These are phyloP conservation scores for Sinohyriopsis cumingii DNA, from an alignment of 2,888 invertebrate species.

Conservation along the genomic window DNA sequence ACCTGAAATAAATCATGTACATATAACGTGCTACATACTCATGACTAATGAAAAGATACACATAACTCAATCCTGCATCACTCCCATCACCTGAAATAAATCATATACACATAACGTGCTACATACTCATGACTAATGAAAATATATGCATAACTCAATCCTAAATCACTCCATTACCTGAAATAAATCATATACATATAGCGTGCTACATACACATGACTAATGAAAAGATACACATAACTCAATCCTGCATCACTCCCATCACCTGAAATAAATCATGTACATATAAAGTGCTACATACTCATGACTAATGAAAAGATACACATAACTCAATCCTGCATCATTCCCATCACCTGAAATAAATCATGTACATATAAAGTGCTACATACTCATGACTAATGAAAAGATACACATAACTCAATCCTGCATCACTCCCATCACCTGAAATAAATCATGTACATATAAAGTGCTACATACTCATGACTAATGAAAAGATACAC, in stretches of 20 bases:
- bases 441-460: slow-evolving; percentile 71
- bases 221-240: neutral
- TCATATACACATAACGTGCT: neutral
- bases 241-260: slow-evolving; percentile 94
- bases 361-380: neutral
- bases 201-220: neutral
- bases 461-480: neutral
- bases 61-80: slow-evolving; percentile 84
- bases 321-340: slow-evolving; percentile 79
- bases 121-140: neutral
- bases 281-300: neutral
- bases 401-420: neutral
- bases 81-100: slow-evolving; percentile 84
- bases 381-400: neutral
- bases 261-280: slow-evolving; percentile 77
- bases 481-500: neutral
- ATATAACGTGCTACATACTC: neutral
- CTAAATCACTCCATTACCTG: slow-evolving; percentile 94
- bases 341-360: slow-evolving; percentile 89
- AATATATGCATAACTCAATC: slow-evolving; percentile 68
- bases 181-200: neutral
- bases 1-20: slow-evolving; percentile 72
- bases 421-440: slow-evolving; percentile 96
- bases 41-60: neutral
- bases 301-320: neutral